Conservation (phyloP, 2,888 invertebrate genomes). For the Cheiracanthium punctorium region DNA sequence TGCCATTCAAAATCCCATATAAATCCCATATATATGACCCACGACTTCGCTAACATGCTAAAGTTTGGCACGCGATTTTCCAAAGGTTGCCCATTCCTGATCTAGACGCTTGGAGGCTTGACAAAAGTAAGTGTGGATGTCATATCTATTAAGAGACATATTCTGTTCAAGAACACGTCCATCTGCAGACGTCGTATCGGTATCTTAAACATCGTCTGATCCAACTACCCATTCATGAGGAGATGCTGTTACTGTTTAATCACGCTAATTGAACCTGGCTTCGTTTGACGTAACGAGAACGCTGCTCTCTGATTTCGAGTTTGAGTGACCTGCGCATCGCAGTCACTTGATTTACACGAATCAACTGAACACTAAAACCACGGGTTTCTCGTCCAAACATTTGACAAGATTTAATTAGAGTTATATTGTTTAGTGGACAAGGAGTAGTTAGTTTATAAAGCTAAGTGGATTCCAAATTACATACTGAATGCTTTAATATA, state of each 20-base stretch:
- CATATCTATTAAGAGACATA: no score
- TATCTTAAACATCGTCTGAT: no score
- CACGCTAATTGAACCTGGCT: not conserved
- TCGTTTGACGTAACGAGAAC: not conserved
- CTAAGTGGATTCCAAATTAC: not conserved
- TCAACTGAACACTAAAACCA: not conserved
- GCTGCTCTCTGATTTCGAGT: conserved; percentile 10
- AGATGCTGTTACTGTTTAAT: not conserved
- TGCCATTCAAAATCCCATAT: no score
- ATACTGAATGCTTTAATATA: not conserved
- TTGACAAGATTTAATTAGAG: conserved; percentile 4
- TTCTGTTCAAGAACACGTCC: no score
- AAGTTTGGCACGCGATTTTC: no score
- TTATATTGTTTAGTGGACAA: not conserved
- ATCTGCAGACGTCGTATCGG: no score
- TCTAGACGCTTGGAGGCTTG: no score
- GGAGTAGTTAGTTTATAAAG: not conserved
- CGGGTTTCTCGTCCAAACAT: not conserved
- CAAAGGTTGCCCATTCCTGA: no score
- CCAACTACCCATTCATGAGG: no score
- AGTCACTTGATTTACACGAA: not conserved
- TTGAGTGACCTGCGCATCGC: not conserved
- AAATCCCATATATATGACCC: no score
- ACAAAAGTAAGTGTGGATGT: no score
- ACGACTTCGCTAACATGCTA: no score